Base-by-base conservation (phyloP, 2,888 invertebrate species). In the Linnaemya tessellans region DNA sequence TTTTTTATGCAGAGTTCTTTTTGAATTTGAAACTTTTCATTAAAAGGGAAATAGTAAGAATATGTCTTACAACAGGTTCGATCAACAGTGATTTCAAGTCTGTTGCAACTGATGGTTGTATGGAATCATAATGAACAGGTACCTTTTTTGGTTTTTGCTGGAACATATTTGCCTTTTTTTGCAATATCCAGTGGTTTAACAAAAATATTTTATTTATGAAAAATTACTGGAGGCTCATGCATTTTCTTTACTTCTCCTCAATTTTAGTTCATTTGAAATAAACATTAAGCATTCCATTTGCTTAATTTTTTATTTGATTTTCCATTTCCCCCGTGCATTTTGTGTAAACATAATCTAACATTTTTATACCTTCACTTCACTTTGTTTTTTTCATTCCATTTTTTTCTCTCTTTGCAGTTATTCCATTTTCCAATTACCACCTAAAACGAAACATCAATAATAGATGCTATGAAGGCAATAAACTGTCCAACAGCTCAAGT, bases 381-480 rank as follows among this genome's bases (percentile, higher is more conserved):
- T 80, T 70, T 54, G 43, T 54, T n/a, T n/a, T 71, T 18, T 0
- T n/a, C 64, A 22, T 65, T 43, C 11, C 25, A 2, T 7, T 46
- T 38, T 77, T 10, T 13, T 15, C 60, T 18, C 10, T 78, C 62
- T 46, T 79, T 83, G 8, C 84, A 87, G 86, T 65, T 70, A 15
- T 64, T 68, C 18, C 30, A 65, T 60, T 80, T 70, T 60, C 70
- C 77, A 80, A 80, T 75, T 71, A 81, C 67, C 62, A 65, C 80
- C 68, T 46, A 58, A 75, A 70, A 78, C 58, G 74, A 64, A 67
- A 25, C 41, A 80, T 67, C 41, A 86, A 87, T 62, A 84, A 58
- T 83, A 78, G 84, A 88, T 91, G 91, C 89, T 90, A 91, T 91
- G 91, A 91, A 91, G 91, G 91, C 91, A 90, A 90, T 79, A 79